These are phyloP conservation scores for Dromiciops gliroides DNA, from an alignment of 2,113 vertebrate genomes.

Conservation along the genomic window DNA sequence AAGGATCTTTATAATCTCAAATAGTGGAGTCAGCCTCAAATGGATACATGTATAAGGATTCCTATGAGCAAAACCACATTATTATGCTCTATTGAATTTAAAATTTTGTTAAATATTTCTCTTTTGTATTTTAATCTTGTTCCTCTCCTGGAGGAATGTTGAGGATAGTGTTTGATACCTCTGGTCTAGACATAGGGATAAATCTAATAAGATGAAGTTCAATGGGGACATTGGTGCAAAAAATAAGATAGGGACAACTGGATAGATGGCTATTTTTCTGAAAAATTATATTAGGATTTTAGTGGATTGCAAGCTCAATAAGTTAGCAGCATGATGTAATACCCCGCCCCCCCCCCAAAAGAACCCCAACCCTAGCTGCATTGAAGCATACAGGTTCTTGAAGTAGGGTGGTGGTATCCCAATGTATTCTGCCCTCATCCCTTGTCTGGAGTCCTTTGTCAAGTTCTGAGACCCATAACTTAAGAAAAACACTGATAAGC, in stretches of 20 bases:
- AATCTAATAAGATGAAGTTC: neutral
- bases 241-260: neutral
- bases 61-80: neutral
- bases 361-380: no score
- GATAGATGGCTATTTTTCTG: neutral
- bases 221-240: neutral
- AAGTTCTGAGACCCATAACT: neutral
- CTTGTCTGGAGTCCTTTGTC: neutral
- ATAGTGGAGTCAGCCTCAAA: neutral
- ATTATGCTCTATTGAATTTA: neutral
- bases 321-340: neutral
- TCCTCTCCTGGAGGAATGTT: neutral
- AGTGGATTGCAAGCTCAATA: neutral
- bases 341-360: no score
- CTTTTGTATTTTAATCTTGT: neutral
- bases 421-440: neutral
- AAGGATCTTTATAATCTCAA: neutral
- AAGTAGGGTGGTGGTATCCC: neutral
- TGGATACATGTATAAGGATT: neutral
- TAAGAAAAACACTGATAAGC: neutral
- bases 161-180: neutral
- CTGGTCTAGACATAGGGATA: neutral
- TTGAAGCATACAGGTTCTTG: neutral
- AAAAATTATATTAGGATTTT: neutral
- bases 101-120: neutral